A percentile compares a stretch with the other conserved stretches of the same genome.
phyloP scores from a whole-genome alignment of 2,797 vertebrate species.

The Chelon auratus region DNA sequence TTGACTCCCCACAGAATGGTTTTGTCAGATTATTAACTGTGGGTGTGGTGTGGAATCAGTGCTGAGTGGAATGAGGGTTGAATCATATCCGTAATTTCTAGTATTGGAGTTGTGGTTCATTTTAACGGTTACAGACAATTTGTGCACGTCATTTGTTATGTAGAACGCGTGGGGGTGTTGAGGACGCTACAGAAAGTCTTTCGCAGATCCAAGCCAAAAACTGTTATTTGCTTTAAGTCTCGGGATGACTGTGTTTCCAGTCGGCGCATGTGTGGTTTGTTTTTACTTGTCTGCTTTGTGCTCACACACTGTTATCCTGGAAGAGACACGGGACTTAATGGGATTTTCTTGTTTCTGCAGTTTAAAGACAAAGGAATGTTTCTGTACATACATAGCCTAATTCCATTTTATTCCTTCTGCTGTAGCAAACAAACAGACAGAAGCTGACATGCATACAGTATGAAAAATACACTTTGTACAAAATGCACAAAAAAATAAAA shows the following conservation, averaged over 20 bases:
- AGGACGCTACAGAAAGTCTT: not conserved
- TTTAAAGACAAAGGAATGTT: constrained; percentile 64
- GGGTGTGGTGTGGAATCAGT: not conserved
- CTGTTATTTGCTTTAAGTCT: constrained; percentile 26
- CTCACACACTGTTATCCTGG: constrained; percentile 49
- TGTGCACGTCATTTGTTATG: not conserved
- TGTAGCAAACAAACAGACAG: constrained; percentile 53
- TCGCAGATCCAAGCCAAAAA: constrained; percentile 13
- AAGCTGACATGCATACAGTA: constrained; percentile 48
- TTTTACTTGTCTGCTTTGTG: constrained; percentile 52
- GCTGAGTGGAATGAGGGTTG: not conserved
- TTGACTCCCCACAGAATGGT: not conserved
- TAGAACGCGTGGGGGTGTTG: not conserved
- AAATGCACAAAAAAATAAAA: constrained; percentile 22
- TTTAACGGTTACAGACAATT: not conserved
- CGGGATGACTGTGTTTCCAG: constrained; percentile 21
- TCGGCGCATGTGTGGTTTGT: constrained; percentile 36
- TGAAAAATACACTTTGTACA: constrained; percentile 42
- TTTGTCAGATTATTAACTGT: not conserved
- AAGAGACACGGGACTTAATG: constrained; percentile 57
- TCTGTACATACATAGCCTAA: constrained; percentile 51
- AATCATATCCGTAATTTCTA: constrained; percentile 18
- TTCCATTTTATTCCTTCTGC: constrained; percentile 53
- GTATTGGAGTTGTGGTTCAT: not conserved
- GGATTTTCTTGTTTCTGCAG: constrained; percentile 70